phyloP scores from a whole-genome alignment of 2,888 invertebrate species.

The Aphidoletes aphidimyza region DNA sequence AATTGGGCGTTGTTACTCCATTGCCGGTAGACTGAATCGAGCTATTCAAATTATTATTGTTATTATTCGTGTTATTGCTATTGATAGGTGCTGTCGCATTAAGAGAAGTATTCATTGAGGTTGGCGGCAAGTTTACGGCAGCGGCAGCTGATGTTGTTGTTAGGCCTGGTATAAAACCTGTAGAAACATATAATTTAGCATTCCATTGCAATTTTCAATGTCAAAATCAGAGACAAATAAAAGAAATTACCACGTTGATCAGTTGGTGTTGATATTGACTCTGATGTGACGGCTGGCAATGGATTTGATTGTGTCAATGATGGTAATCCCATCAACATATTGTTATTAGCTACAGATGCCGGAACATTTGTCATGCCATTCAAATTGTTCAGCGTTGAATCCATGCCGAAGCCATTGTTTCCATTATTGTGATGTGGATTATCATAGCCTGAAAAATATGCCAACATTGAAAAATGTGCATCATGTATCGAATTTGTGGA shows the following conservation, averaged over 20 bases:
- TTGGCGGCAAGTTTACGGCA: slow-evolving; percentile 63
- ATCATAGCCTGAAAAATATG: slow-evolving; percentile 25
- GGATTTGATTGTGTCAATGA: neutral
- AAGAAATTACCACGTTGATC: slow-evolving; percentile 15
- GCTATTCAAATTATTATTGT: neutral
- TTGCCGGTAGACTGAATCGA: neutral
- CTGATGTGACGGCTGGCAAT: slow-evolving; percentile 60
- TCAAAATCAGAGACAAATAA: too few relatives aligned
- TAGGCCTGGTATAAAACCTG: slow-evolving; percentile 57
- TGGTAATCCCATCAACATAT: slow-evolving; percentile 61
- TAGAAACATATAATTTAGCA: too few relatives aligned
- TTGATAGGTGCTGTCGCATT: slow-evolving; percentile 16
- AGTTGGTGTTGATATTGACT: slow-evolving; percentile 59
- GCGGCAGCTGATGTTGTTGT: slow-evolving; percentile 60
- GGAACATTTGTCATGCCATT: slow-evolving; percentile 47
- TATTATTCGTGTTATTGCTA: neutral
- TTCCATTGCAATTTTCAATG: too few relatives aligned
- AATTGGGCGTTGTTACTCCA: slow-evolving; percentile 60
- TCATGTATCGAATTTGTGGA: too few relatives aligned
- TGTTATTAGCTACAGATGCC: slow-evolving; percentile 60
- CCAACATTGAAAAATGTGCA: neutral
- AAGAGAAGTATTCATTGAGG: slow-evolving; percentile 59
- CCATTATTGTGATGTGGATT: slow-evolving; percentile 49
- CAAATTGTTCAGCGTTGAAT: slow-evolving; percentile 25
- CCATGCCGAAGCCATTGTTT: slow-evolving; percentile 55